Base-by-base conservation (phyloP, 92 coral and sea anemone genomes). In the Umimayanthus chanpuru region DNA sequence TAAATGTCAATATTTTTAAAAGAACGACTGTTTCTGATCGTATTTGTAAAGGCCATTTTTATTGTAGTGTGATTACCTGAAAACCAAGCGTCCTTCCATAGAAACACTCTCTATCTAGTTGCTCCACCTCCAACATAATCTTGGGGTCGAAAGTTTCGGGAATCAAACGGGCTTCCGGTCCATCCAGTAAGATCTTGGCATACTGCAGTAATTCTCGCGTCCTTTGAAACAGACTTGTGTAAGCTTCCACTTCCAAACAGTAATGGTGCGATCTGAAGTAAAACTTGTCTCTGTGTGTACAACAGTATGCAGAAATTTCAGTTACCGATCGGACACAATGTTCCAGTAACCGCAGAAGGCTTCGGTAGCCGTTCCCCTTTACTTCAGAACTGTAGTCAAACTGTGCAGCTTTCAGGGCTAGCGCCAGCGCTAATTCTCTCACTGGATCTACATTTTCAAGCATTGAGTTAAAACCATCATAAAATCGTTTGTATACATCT, bases 31-130 rank as follows among this genome's bases (percentile, higher is more conserved):
- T 81, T 25, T 47, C 18, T 32, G 44, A 26, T 8, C 14, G 20
- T 28, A 20, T 79, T 16, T 23, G 18, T n/a, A 40, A 16, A 79
- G 36, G 36, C 20, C 7, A 39, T 53, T 50, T 66, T 81, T 6
- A 36, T 36, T 39, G 20, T 25, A 18, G 25, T 56, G 44, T 61
- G 23, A 91, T 87, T 43, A 97, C 99, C 95, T 97, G 99, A 91
- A 97, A 97, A 28, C 99, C 99, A 15, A 97, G 91, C 2, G 98
- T 93, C 53, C 99, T 90, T 6, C 98, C 99, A 79, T 97, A 97
- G 77, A 97, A 97, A 75, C 99, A 97, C 43, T 95, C 98, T 82
- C 96, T 95, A 72, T 97, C 98, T 88, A 97, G 55, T 77, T 88
- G 90, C 56, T 97, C 97, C 14, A 92, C 94, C 79, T 95, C 98